These are phyloP conservation scores for Rotaria macrura DNA, from an alignment of 2,888 invertebrate genomes.

Conservation along the genomic window DNA sequence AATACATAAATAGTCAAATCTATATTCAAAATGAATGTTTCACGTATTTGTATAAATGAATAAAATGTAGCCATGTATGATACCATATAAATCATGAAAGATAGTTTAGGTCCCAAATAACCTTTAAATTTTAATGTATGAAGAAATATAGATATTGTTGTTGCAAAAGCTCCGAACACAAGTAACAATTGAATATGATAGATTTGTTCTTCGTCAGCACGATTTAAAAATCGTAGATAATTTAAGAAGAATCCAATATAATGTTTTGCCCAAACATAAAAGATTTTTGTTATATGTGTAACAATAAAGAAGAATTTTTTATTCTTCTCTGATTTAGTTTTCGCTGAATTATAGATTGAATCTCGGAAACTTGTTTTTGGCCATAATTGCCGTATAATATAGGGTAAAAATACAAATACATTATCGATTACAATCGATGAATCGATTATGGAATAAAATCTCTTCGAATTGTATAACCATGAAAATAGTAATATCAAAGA, in stretches of 20 bases:
- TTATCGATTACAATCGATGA: background rate
- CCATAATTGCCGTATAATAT: background rate
- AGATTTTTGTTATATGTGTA: background rate
- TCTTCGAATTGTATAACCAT: background rate
- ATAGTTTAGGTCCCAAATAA: background rate
- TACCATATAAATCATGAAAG: background rate
- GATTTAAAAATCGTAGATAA: background rate
- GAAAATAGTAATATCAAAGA: background rate
- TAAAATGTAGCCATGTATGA: background rate
- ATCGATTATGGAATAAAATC: background rate
- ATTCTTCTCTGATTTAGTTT: background rate
- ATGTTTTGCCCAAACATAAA: background rate
- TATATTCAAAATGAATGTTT: background rate
- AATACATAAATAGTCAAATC: background rate
- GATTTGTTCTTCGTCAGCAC: background rate
- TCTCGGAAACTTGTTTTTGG: background rate
- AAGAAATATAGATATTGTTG: slow-evolving; percentile 1
- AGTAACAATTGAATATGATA: background rate
- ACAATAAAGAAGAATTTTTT: background rate
- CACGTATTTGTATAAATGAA: background rate
- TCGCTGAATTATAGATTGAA: background rate
- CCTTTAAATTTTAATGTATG: slow-evolving; percentile 1
- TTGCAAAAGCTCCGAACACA: background rate
- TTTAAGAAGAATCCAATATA: background rate
- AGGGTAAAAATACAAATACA: background rate